phyloP scores from a whole-genome alignment of 2,888 invertebrate species.

The Ectropis crepuscularia region DNA sequence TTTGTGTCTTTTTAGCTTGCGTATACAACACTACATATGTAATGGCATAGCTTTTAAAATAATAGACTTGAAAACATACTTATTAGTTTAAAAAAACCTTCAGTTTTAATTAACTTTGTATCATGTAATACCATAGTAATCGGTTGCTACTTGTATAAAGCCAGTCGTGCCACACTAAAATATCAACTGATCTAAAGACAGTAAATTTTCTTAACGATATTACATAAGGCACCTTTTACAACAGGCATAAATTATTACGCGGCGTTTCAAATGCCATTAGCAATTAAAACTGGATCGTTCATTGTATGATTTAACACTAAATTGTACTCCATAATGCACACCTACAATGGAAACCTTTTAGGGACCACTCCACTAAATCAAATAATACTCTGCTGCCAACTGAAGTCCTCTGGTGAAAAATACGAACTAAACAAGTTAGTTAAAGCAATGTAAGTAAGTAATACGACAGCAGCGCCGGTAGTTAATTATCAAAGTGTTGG shows the following conservation, averaged over 20 bases:
- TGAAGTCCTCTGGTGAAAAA: too few relatives aligned
- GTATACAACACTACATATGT: too few relatives aligned
- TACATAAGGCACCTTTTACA: slow-evolving; percentile 17
- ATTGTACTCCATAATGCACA: slow-evolving; percentile 2
- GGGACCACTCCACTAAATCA: slow-evolving; percentile 8
- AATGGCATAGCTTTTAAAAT: too few relatives aligned
- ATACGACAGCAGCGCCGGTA: too few relatives aligned
- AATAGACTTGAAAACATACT: too few relatives aligned
- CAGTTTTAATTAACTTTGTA: too few relatives aligned
- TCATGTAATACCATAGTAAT: too few relatives aligned
- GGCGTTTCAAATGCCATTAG: slow-evolving; percentile 26
- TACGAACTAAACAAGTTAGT: too few relatives aligned
- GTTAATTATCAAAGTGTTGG: too few relatives aligned
- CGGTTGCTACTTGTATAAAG: not conserved
- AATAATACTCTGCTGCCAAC: not conserved
- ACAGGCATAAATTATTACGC: slow-evolving; percentile 20
- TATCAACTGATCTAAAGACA: not conserved
- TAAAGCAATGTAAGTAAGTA: too few relatives aligned
- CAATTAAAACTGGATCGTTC: slow-evolving; percentile 26
- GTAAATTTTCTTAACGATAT: slow-evolving; percentile 11
- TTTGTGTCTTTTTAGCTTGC: too few relatives aligned
- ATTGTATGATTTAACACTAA: slow-evolving; percentile 4
- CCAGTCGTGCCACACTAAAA: slow-evolving; percentile 7
- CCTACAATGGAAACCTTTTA: slow-evolving; percentile 27
- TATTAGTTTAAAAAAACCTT: too few relatives aligned